Evolutionary conservation across 2,888 invertebrate genomes (phyloP), one percentile per base, ranked within the genome.

Genomic region (Agrochola macilenta): DNA sequence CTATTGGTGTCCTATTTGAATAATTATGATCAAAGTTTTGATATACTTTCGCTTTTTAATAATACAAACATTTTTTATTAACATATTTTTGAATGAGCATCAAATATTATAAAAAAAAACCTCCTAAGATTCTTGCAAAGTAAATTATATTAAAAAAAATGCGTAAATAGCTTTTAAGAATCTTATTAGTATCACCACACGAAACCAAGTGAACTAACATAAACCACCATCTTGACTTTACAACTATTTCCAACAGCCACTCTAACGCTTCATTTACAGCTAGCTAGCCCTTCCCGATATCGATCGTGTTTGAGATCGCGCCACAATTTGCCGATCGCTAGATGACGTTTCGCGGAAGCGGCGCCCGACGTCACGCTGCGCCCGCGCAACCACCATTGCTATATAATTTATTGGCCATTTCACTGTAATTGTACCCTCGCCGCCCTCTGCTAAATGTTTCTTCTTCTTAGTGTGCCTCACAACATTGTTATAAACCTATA

Each of bases 271-370:
- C 85, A 83, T 83, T 87, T 81, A 74, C 83, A 75, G 88, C 81
- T 85, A 82, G 81, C 64, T 78, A 86, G 79, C 79, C 75, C 71
- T 81, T 83, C 74, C 57, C 74, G 91, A 93, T 93, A 93, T 94
- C 92, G 94, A 92, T 95, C 95, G 95, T 95, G 95, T 91, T 89
- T 83, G 87, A 88, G 94, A 94, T 95, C 92, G 90, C 86, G 82
- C 88, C 84, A 95, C 95, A 95, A 96, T 95, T 96, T 96, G 92
- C 94, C 90, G 89, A 93, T 92, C 91, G 90, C 92, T 93, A 91
- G 94, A 93, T 94, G 94, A 93, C 92, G 93, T 91, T 96, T 96
- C 96, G 94, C 92, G 94, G 96, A 96, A 96, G 91, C 93, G 88
- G 90, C 90, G 91, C 87, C 84, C 90, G 88, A 88, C 94, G 92